Evolutionary conservation across 2,888 invertebrate species (phyloP), one percentile per base, ranked within the genome.

Genomic region (Caenorhabditis macrosperma): DNA sequence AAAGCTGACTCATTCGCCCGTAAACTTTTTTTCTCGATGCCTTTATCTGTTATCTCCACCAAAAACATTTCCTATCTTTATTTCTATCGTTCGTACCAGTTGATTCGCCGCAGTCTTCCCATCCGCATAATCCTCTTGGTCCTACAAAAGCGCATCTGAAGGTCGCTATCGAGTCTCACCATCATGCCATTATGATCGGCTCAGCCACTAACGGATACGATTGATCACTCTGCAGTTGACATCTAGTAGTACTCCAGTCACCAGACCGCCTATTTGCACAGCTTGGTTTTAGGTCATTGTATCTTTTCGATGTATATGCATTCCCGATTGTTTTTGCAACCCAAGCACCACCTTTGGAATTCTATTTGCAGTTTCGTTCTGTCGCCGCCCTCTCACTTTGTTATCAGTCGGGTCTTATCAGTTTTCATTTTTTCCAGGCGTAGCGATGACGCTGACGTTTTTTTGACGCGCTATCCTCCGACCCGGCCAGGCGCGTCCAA

Each of bases 141-240:
- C 30, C n/a, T 46, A 46, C 35, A 24, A 52, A 67, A 57, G 55
- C 55, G 17, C 28, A 10, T 28, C 28, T 30, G 46, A 57, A 33
- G 46, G 54, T n/a, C 54, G 54, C 41, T 38, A 33, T n/a, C 24
- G 24, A 20, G 17, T 3, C 30, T 7, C 28, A 52, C 60, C 60
- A 60, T 59, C 35, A 17, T 69, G 59, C 41, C 38, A 59, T 59
- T 48, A 48, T 10, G 30, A 22, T 26, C 57, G 55, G 57, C 67
- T 68, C 67, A 48, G 38, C 54, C 54, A 24, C 9, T 44, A 17
- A 26, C 66, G 26, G 68, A 59, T 68, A 52, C 54, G 20, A 60
- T 60, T 54, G 44, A 41, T 69, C 69, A 60, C 24, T 57, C 38
- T 2, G 7, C 50, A 24, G 10, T 22, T 15, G 48, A 22, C 22